Conservation (phyloP, 2,888 invertebrate genomes). For the Altica lythri region DNA sequence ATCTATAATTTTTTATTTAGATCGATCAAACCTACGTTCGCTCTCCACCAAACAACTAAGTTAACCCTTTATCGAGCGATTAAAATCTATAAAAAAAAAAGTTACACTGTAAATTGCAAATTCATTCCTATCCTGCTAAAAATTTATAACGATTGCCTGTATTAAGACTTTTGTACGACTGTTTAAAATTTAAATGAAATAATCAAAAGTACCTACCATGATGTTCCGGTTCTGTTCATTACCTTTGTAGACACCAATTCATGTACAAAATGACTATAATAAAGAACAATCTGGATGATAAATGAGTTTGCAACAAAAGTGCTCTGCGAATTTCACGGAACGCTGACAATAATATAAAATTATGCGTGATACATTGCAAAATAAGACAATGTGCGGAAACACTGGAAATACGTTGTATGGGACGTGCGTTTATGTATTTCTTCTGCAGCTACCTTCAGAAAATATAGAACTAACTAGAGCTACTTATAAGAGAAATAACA, state of each 20-base stretch:
- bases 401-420: conserved; percentile 9
- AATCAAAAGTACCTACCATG: conserved; percentile 2
- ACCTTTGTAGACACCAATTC: conserved; percentile 10
- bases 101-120: too few species aligned
- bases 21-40: too few species aligned
- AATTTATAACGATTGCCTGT: too few species aligned
- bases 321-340: conserved; percentile 23
- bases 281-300: conserved; percentile 16
- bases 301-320: conserved; percentile 17
- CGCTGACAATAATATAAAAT: conserved; percentile 24
- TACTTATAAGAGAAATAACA: too few species aligned
- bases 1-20: too few species aligned
- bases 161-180: background rate
- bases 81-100: too few species aligned
- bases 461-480: too few species aligned
- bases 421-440: conserved; percentile 13
- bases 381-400: conserved; percentile 27
- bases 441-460: too few species aligned
- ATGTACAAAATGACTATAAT: conserved; percentile 15
- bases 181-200: background rate
- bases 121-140: too few species aligned
- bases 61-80: too few species aligned
- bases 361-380: conserved; percentile 22
- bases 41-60: too few species aligned
- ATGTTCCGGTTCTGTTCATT: conserved; percentile 10